Evolutionary conservation across 2,113 vertebrate species (phyloP).

Genomic region (Eolophus roseicapilla): DNA sequence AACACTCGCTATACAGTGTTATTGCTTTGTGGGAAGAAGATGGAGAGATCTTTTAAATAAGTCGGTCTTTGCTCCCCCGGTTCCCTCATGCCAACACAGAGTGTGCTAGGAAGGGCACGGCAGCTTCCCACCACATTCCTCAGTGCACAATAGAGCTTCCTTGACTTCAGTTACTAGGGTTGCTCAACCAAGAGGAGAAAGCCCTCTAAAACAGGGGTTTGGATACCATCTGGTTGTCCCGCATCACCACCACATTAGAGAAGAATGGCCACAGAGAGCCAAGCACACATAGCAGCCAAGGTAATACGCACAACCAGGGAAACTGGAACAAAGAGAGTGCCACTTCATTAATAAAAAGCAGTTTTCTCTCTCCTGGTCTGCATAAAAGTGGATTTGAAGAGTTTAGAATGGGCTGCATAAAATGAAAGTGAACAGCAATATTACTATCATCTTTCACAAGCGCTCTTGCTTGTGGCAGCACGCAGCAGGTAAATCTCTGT

Average conservation of each 20-base stretch:
- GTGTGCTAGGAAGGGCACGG: conserved; percentile 18
- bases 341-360: conserved; percentile 10
- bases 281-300: conserved; percentile 49
- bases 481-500: background rate
- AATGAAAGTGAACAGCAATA: background rate
- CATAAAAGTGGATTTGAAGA: background rate
- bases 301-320: conserved; percentile 7
- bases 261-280: conserved; percentile 25
- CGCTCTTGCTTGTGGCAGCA: background rate
- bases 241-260: background rate
- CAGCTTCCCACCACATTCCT: conserved; percentile 60
- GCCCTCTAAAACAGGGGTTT: background rate
- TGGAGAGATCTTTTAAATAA: background rate
- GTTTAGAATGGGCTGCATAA: background rate
- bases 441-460: background rate
- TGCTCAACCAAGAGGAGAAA: conserved; percentile 18
- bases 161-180: conserved; percentile 62
- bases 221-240: conserved; percentile 14
- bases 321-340: conserved; percentile 25
- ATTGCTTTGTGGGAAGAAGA: background rate
- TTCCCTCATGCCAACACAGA: background rate
- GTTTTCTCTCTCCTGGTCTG: background rate
- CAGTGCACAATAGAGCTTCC: conserved; percentile 47
- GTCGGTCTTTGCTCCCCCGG: background rate
- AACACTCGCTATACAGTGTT: rapidly evolving